Evolutionary conservation across 2,888 invertebrate species (phyloP).

Genomic region (Anthoptus insignis): DNA sequence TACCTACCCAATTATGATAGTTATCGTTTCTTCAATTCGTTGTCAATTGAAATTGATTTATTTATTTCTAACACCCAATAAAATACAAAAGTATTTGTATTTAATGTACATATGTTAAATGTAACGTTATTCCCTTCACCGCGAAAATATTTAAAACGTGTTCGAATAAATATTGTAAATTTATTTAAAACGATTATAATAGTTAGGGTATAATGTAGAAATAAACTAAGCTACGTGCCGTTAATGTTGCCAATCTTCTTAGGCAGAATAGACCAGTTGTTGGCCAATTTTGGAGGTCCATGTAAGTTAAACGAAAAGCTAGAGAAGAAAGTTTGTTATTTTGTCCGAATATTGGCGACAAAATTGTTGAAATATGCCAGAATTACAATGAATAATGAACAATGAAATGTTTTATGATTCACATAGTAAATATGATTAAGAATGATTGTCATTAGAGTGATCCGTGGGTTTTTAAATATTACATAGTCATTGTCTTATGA

Average conservation of each 20-base stretch:
- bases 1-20: too few relatives aligned
- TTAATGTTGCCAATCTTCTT: conserved; percentile 13
- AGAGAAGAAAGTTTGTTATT: neutral
- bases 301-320: neutral
- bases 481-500: conserved; percentile 75
- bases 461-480: conserved; percentile 51
- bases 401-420: too few relatives aligned
- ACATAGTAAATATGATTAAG: too few relatives aligned
- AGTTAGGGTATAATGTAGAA: conserved; percentile 14
- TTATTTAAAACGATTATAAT: conserved; percentile 21
- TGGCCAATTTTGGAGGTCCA: conserved; percentile 18
- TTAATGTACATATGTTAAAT: conserved; percentile 22
- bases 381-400: conserved; percentile 30
- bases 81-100: conserved; percentile 1
- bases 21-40: too few relatives aligned
- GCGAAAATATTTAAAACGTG: too few relatives aligned
- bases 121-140: too few relatives aligned
- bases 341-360: conserved; percentile 24
- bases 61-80: neutral
- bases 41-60: neutral
- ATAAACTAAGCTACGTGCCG: conserved; percentile 23
- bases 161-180: too few relatives aligned
- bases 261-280: conserved; percentile 19
- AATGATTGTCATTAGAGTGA: conserved; percentile 50
- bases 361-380: conserved; percentile 9